Evolutionary conservation across 2,888 invertebrate species (phyloP).

Genomic region (Cephus pygmeus): DNA sequence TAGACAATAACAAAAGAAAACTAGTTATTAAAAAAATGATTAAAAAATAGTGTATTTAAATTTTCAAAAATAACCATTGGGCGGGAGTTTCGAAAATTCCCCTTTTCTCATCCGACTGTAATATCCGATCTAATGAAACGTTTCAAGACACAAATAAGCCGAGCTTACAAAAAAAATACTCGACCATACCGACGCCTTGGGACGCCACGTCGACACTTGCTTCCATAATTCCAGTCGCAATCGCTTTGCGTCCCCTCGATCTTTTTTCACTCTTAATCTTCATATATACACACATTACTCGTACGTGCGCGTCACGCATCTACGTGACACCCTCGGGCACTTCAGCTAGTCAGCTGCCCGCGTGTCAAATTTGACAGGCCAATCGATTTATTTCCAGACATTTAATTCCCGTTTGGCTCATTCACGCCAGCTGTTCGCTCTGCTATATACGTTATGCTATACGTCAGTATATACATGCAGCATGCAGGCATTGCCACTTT

Average conservation of each 20-base stretch:
- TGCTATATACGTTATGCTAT: not conserved
- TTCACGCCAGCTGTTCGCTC: not conserved
- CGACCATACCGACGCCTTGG: not conserved
- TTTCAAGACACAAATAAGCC: not conserved
- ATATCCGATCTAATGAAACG: not conserved
- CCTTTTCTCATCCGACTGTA: not conserved
- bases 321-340: constrained; percentile 9
- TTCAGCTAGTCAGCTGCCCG: constrained; percentile 29
- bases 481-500: not conserved
- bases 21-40: not conserved
- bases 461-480: not conserved
- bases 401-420: not conserved
- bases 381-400: constrained; percentile 32
- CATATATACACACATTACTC: not conserved
- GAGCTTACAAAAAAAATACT: not conserved
- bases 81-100: not conserved
- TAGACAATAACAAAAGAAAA: not conserved
- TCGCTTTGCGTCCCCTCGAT: not conserved
- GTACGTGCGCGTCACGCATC: constrained; percentile 9
- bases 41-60: not conserved
- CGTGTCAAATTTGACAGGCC: constrained; percentile 27
- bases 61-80: too few relatives aligned
- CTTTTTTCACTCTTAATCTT: not conserved
- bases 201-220: not conserved
- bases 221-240: not conserved